A percentile compares a stretch with the other conserved stretches of the same genome.
Evolutionary conservation across 2,888 invertebrate species (phyloP).

Genomic region (Epinotia nisella): DNA sequence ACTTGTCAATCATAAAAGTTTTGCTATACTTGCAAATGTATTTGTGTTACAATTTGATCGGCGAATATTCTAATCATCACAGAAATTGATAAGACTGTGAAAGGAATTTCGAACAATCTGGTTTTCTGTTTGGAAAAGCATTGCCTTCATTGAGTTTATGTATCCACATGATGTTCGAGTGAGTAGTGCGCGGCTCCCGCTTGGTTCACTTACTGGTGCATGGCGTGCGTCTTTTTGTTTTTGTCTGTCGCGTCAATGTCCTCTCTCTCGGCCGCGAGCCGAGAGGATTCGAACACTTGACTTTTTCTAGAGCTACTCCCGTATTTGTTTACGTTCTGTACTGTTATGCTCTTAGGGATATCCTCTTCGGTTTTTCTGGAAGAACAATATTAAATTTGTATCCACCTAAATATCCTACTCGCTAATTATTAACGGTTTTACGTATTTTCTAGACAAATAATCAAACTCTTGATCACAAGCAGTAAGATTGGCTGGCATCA

Average conservation of each 20-base stretch:
- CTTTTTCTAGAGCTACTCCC: slow-evolving; percentile 83
- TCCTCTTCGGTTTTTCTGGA: slow-evolving; percentile 83
- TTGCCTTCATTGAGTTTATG: slow-evolving; percentile 2
- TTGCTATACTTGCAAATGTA: neutral
- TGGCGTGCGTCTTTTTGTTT: slow-evolving; percentile 74
- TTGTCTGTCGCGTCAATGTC: slow-evolving; percentile 90
- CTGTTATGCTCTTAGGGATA: slow-evolving; percentile 75
- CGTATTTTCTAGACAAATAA: neutral
- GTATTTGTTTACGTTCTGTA: slow-evolving; percentile 78
- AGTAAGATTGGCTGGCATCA: neutral
- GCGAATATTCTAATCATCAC: neutral
- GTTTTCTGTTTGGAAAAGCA: neutral
- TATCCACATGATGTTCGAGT: neutral
- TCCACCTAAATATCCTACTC: neutral
- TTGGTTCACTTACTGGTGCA: slow-evolving; percentile 73
- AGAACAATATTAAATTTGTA: slow-evolving; percentile 63
- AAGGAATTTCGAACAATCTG: neutral
- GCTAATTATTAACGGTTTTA: neutral
- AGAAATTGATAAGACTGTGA: neutral
- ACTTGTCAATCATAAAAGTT: neutral
- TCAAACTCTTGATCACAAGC: neutral
- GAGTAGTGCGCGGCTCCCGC: slow-evolving; percentile 22
- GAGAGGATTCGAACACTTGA: slow-evolving; percentile 89
- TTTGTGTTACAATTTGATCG: neutral
- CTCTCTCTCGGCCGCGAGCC: slow-evolving; percentile 89